A percentile compares a stretch with the other conserved stretches of the same genome.
Conservation (phyloP, 2,888 invertebrate genomes). For the Drosophila infuscata region DNA sequence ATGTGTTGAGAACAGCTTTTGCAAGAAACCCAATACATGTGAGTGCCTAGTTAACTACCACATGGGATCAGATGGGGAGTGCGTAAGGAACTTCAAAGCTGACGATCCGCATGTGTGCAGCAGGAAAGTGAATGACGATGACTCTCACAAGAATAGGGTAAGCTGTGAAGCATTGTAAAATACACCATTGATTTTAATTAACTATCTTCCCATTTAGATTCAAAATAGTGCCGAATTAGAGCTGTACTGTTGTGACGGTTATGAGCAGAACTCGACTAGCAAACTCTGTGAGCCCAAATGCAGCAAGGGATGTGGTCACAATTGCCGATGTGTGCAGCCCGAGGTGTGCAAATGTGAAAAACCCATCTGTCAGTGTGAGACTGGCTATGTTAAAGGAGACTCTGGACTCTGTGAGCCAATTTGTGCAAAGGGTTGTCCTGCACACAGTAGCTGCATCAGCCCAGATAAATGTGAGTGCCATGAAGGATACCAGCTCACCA, state of each 20-base stretch:
- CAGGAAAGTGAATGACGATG: neutral
- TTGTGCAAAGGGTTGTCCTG: conserved; percentile 41
- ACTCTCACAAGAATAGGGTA: neutral
- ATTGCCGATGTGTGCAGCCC: conserved; percentile 10
- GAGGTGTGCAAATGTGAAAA: conserved; percentile 1
- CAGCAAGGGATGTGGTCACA: neutral
- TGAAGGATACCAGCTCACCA: conserved; percentile 13
- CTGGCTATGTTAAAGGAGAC: conserved; percentile 7
- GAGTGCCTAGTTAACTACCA: conserved; percentile 54
- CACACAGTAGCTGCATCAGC: conserved; percentile 15
- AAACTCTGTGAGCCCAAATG: conserved; percentile 14
- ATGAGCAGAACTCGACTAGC: conserved; percentile 9
- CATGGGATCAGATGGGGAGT: neutral
- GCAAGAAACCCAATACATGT: conserved; percentile 42
- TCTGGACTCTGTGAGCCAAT: conserved; percentile 21
- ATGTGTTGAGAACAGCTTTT: conserved; percentile 56
- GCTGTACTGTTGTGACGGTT: conserved; percentile 31
- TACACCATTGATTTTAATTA: neutral
- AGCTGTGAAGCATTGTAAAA: neutral
- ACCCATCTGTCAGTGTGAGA: neutral
- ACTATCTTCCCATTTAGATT: neutral
- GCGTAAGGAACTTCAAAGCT: neutral
- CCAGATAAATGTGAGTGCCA: conserved; percentile 20
- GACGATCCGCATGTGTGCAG: conserved; percentile 29
- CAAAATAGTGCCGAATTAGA: conserved; percentile 1